Base-by-base conservation (phyloP, 1,140 invertebrate genomes). In the Plectrocnemia conspersa region DNA sequence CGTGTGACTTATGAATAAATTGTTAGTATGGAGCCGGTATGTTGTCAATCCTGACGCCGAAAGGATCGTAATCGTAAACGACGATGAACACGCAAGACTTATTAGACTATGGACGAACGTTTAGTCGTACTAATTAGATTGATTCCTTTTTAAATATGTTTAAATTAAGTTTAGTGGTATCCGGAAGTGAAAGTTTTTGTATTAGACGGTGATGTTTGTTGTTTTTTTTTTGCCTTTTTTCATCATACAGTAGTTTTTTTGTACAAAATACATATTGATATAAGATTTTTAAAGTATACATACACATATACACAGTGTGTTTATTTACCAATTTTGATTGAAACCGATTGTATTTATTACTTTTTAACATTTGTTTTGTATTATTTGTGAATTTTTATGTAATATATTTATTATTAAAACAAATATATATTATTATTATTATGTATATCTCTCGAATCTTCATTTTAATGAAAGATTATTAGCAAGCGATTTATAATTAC, bases 291-390 rank as follows among this genome's bases (percentile, higher is more conserved):
- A 58, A 55, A 61, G 54, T 61, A 55, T 49, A 61, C 40, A 56
- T 57, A n/a, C n/a, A n/a, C n/a, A n/a, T n/a, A n/a, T n/a, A n/a
- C n/a, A n/a, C n/a, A n/a, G n/a, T n/a, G n/a, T 56, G 58, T 61
- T 61, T 58, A 61, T 58, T n/a, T 61, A 61, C 59, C 59, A 55
- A 50, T n/a, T 54, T 61, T 58, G 52, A 61, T 61, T 61, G 56
- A 61, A 54, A 48, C 48, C 47, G 41, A 59, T 54, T 29, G 21
- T 42, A 42, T 32, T 54, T 54, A 54, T 54, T 56, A 61, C n/a
- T 56, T 61, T 60, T 19, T 59, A 56, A 52, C 56, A 49, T 52
- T 61, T 61, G 59, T 61, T 61, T 54, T 44, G 44, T 35, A 54
- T 61, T 54, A 41, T 53, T 50, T 61, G 53, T 54, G 50, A 54